Base-by-base conservation (phyloP, 2,797 vertebrate genomes). In the Paguma larvata region DNA sequence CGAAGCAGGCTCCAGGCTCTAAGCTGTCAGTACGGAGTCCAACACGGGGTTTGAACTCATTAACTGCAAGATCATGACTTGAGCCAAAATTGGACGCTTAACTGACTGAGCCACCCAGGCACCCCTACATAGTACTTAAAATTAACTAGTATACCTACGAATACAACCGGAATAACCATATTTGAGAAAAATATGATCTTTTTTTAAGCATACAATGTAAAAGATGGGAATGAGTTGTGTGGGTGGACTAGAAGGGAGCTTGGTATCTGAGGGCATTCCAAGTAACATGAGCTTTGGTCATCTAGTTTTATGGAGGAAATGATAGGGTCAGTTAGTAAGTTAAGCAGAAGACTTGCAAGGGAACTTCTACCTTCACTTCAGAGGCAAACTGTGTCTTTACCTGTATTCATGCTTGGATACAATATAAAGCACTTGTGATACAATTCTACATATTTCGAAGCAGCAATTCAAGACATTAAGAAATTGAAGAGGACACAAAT, bases 101-200 rank as follows among this genome's bases (percentile, higher is more conserved):
- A 23, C 56, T 21, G 7, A 23, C 56, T 59, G 56, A 59, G 56
- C 56, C 56, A 59, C 19, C 56, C 19, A 59, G 56, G 8, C 19
- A 23, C 21, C 56, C 8, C 56, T 92, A 75, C 12, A 79, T 70
- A 93, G 68, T 79, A 89, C 95, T 95, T 95, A 80, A 73, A 80
- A 70, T 53, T 80, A 93, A 95, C 84, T 77, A 34, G 48, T 27
- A 94, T 65, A 83, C 27, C 72, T 92, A 80, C 6, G 68, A 72
- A 78, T 80, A 87, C 48, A 95, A 79, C 6, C 68, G 16, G 30
- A 95, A 93, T 89, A 84, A 95, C 85, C 5, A 92, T 16, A 78
- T 72, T 68, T 78, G 80, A 95, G 70, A 89, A 93, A 41, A 89
- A 87, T 94, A 97, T 89, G 41, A 68, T 84, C 19, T 90, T 90